phyloP scores from a whole-genome alignment of 2,797 vertebrate genomes.

The Melanotaenia nigrans region DNA sequence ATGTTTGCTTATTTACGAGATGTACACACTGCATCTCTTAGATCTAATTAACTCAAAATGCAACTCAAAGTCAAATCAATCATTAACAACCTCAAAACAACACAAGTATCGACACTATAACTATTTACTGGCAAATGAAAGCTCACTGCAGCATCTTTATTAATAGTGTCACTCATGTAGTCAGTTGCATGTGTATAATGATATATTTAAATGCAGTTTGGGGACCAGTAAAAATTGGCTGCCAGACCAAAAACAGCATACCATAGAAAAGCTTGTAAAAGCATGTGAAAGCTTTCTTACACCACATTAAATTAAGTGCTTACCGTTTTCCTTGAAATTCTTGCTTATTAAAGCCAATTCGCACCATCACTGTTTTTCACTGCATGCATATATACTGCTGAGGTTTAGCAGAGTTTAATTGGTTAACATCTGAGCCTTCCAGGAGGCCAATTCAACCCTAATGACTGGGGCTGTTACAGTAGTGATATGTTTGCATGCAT shows the following conservation, averaged over 20 bases:
- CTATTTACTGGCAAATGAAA: neutral
- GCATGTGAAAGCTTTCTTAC: slow-evolving; percentile 1
- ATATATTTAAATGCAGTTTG: slow-evolving; percentile 35
- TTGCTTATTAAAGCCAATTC: slow-evolving; percentile 8
- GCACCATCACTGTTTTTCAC: neutral
- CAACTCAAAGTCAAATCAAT: slow-evolving; percentile 17
- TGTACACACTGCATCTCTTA: neutral
- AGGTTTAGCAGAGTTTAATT: slow-evolving; percentile 36
- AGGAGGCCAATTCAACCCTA: slow-evolving; percentile 26
- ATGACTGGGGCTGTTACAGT: slow-evolving; percentile 26
- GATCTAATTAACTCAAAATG: neutral
- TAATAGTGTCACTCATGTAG: slow-evolving; percentile 25
- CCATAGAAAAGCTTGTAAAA: slow-evolving; percentile 15
- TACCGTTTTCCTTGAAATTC: slow-evolving; percentile 6
- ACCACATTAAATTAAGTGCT: slow-evolving; percentile 14
- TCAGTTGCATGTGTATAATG: slow-evolving; percentile 32
- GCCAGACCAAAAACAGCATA: slow-evolving; percentile 4
- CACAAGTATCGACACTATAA: neutral
- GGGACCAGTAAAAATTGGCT: slow-evolving; percentile 19
- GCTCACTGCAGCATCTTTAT: slow-evolving; percentile 15
- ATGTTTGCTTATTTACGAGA: neutral
- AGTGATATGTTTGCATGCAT: neutral
- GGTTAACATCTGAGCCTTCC: slow-evolving; percentile 16
- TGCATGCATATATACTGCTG: neutral
- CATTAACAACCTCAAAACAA: slow-evolving; percentile 12